phyloP scores from a whole-genome alignment of 2,888 invertebrate genomes.

The Branchellion lobata region DNA sequence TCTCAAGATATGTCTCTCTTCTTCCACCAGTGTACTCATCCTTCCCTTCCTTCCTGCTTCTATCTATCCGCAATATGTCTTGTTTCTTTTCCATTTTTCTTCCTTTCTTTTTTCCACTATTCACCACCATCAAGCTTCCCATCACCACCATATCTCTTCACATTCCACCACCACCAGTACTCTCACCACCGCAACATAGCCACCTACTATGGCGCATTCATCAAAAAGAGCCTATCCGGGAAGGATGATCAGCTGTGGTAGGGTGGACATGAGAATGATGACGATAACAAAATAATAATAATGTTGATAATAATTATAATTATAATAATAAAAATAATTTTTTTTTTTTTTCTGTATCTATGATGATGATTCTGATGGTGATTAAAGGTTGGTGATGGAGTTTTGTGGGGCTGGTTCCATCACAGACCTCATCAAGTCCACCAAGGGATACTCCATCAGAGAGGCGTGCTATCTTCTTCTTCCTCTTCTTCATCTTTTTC shows the following conservation, averaged over 20 bases:
- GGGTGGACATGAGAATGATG: too few relatives aligned
- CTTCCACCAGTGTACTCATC: too few relatives aligned
- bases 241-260: constrained; percentile 97
- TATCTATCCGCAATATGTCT: too few relatives aligned
- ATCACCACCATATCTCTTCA: background rate
- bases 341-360: too few relatives aligned
- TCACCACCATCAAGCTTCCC: background rate
- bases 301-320: background rate
- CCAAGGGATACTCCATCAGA: constrained; percentile 93
- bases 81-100: too few relatives aligned
- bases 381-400: constrained; percentile 78
- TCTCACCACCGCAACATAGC: constrained; percentile 90
- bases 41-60: too few relatives aligned
- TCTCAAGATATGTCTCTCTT: too few relatives aligned
- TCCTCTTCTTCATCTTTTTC: background rate
- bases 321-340: background rate
- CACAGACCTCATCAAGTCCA: constrained; percentile 92
- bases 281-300: too few relatives aligned
- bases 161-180: constrained; percentile 54
- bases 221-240: constrained; percentile 93
- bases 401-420: constrained; percentile 99
- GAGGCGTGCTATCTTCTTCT: constrained; percentile 71
- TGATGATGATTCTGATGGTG: background rate
- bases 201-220: constrained; percentile 99
- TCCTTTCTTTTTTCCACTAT: too few relatives aligned